Conservation (phyloP, 2,797 vertebrate genomes). For the Crenichthys baileyi region DNA sequence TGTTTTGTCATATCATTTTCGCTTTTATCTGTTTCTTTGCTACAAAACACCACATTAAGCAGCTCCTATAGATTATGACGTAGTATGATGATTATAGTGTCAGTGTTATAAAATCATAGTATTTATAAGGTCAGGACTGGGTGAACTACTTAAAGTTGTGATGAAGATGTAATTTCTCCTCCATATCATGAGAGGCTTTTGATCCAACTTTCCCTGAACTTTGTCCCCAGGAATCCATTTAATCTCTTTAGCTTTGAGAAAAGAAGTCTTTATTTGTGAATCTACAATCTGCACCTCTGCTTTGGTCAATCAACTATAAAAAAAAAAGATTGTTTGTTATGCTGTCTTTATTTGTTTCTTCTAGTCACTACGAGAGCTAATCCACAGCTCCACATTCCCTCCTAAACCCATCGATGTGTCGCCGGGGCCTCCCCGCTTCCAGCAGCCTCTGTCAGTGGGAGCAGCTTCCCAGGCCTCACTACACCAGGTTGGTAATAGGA, state of each 20-base stretch:
- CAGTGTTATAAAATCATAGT: background rate
- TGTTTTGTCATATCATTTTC: background rate
- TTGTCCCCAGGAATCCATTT: too few relatives aligned
- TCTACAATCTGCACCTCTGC: background rate
- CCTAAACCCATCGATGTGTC: constrained; percentile 74
- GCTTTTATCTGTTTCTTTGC: background rate
- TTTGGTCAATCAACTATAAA: background rate
- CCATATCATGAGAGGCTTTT: background rate
- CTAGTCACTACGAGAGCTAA: constrained; percentile 78
- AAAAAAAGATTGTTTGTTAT: background rate
- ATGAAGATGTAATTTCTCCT: background rate
- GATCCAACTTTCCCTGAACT: too few relatives aligned
- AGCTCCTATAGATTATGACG: background rate
- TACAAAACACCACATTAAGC: background rate
- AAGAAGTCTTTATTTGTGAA: background rate
- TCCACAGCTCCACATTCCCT: constrained; percentile 71
- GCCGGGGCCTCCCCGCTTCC: constrained; percentile 73
- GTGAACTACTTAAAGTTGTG: background rate
- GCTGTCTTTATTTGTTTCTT: background rate
- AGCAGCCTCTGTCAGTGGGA: constrained; percentile 63
- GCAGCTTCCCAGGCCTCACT: constrained; percentile 65
- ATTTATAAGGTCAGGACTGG: background rate
- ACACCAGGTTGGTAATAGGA: constrained; percentile 71
- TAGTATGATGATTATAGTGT: background rate
- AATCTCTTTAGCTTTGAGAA: background rate